Base-by-base conservation (phyloP, 2,797 vertebrate species). In the Syngnathus rostellatus region DNA sequence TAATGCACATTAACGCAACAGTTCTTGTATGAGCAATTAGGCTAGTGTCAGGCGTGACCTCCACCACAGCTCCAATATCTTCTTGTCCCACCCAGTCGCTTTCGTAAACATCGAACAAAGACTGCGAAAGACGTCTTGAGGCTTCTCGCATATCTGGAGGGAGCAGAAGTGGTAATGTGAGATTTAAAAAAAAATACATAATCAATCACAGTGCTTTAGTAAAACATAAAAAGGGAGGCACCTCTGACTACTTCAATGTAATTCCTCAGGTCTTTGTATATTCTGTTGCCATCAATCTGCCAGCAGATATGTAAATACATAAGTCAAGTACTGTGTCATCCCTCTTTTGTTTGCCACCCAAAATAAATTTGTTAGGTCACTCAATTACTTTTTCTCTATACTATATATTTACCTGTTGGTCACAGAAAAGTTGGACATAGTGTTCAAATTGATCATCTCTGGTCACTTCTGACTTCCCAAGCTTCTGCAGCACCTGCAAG, bases 101-200 rank as follows among this genome's bases (percentile, higher is more conserved):
- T 68, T 91, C 94, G 81, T 98, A 98, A 43, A 92, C 88, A 48
- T 96, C 94, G 74, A 90, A 94, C 75, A 98, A 84, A 0, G 96
- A 96, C 78, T 95, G 93, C 1, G 93, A 91, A n/a, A 98, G 88
- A 59, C 85, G 93, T 76, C 92, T 91, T 0, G 95, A 97, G 62
- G 94, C 93, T 71, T 97, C 94, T 40, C 92, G 93, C 95, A 98
- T 97, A 75, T 93, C 96, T 98, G 81, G 68, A 51, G 68, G 46
- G 72, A 63, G 16, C 48, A 69, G 17, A 25, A 45, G 14, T 21
- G 54, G 23, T 25, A 6, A 37, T 3, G 41, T 55, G 17, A 55
- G 38, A 41, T 3, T 31, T 4, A 31, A 31, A 31, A 31, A 31
- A 31, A 63, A 50, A 48, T 3, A 40, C 2, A 23, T 1, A 25